phyloP scores from a whole-genome alignment of 2,113 vertebrate species.

The Vidua macroura region DNA sequence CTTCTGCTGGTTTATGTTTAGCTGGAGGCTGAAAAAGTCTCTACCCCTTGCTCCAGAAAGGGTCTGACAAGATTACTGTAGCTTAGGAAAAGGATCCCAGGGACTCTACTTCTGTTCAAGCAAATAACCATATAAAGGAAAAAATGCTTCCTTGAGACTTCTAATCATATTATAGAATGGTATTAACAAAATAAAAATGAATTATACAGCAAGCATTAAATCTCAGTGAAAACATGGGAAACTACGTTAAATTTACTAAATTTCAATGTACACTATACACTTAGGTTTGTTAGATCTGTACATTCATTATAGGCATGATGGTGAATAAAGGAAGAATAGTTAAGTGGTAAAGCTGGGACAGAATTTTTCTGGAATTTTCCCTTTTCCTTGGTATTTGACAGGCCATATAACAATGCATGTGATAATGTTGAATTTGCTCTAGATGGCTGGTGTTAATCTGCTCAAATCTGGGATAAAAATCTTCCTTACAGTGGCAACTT shows the following conservation, averaged over 20 bases:
- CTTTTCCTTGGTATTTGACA: neutral
- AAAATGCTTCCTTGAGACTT: neutral
- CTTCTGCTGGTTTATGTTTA: neutral
- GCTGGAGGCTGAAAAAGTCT: neutral
- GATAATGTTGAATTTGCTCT: neutral
- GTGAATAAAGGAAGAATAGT: neutral
- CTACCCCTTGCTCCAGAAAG: neutral
- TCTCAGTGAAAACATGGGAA: neutral
- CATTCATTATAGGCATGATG: neutral
- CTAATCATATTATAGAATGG: neutral
- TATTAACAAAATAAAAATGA: neutral
- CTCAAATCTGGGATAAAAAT: neutral
- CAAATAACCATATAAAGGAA: neutral
- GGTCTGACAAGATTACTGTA: neutral
- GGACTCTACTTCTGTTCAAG: neutral
- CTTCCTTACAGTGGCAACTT: neutral
- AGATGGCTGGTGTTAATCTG: neutral
- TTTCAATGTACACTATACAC: neutral
- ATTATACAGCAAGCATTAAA: neutral
- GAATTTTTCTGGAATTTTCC: neutral
- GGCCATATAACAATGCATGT: neutral
- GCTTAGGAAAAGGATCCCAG: neutral
- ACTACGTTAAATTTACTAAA: neutral
- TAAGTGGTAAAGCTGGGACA: neutral
- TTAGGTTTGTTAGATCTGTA: neutral